Evolutionary conservation across 2,797 vertebrate genomes (phyloP).

Genomic region (Sphaeramia orbicularis): DNA sequence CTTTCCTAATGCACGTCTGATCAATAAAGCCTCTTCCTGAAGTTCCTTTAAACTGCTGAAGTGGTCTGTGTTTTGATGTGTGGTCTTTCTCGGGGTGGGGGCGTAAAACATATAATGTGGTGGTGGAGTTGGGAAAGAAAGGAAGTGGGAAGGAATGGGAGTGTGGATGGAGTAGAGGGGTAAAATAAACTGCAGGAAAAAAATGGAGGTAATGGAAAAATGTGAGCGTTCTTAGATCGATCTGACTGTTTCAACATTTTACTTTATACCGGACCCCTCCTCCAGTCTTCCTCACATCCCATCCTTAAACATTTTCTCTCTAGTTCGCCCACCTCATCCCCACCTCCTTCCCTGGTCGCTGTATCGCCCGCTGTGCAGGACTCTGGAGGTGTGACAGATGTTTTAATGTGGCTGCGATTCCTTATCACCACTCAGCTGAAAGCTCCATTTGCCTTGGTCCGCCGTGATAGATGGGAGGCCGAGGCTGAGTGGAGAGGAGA

Average conservation of each 20-base stretch:
- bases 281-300: not conserved
- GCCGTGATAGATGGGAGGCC: slow-evolving; percentile 67
- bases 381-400: slow-evolving; percentile 75
- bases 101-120: not conserved
- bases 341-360: not conserved
- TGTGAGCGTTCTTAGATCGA: not conserved
- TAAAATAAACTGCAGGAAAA: not conserved
- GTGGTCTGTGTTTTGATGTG: slow-evolving; percentile 70
- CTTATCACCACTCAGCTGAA: slow-evolving; percentile 78
- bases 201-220: not conserved
- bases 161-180: not conserved
- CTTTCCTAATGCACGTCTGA: slow-evolving; percentile 68
- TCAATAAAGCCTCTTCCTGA: slow-evolving; percentile 81
- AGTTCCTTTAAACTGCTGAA: slow-evolving; percentile 77
- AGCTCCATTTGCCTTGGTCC: slow-evolving; percentile 72
- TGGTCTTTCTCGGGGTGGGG: slow-evolving; percentile 21
- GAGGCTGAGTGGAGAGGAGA: slow-evolving; percentile 28
- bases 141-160: not conserved
- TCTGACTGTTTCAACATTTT: not conserved
- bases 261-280: not conserved
- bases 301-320: slow-evolving; percentile 1
- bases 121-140: not conserved
- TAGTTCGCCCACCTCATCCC: not conserved
- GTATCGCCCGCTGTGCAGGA: slow-evolving; percentile 18
- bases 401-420: slow-evolving; percentile 74